Evolutionary conservation across 92 coral and sea anemone species (phyloP).

Genomic region (Parazoanthus atlanticus): DNA sequence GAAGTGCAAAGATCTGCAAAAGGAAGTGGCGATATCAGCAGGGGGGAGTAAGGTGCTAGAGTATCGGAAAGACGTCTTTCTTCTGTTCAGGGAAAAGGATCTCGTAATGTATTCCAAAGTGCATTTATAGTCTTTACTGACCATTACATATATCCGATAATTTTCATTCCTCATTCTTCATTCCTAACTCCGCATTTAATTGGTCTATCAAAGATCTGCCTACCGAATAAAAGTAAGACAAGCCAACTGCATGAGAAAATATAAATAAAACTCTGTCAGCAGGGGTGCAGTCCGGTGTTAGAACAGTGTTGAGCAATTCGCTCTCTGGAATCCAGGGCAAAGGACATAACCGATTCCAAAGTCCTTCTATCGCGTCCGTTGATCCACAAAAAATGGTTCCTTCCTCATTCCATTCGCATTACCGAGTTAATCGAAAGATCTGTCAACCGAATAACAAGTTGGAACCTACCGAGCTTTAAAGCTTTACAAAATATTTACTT

Average conservation of each 20-base stretch:
- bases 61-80: too few relatives aligned
- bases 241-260: background rate
- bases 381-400: background rate
- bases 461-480: background rate
- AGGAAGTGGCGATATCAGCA: too few relatives aligned
- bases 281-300: background rate
- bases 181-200: too few relatives aligned
- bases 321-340: background rate
- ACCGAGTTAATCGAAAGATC: background rate
- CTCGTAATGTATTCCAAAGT: too few relatives aligned
- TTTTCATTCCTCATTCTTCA: too few relatives aligned
- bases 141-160: too few relatives aligned
- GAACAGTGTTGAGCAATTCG: too few relatives aligned
- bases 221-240: too few relatives aligned
- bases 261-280: background rate
- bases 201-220: background rate
- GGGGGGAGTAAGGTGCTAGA: too few relatives aligned
- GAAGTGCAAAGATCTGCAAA: too few relatives aligned
- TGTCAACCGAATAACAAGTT: background rate
- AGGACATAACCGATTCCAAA: background rate
- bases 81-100: too few relatives aligned
- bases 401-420: background rate
- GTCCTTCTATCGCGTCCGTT: background rate
- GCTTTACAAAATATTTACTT: constrained; percentile 12
- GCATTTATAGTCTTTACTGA: too few relatives aligned